Base-by-base conservation (phyloP, 2,888 invertebrate genomes). In the Apeira syringaria region DNA sequence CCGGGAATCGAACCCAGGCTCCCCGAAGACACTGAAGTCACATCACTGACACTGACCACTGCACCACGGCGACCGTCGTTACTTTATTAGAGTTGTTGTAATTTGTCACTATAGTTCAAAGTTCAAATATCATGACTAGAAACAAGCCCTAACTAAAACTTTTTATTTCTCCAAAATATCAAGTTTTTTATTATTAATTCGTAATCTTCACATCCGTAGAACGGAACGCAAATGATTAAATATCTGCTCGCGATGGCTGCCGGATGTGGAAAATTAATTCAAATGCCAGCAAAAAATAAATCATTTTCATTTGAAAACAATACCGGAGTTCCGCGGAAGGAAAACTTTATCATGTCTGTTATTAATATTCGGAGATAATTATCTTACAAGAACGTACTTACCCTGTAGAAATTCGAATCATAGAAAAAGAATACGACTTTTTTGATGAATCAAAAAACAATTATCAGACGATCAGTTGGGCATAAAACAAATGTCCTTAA, bases 221-320 rank as follows among this genome's bases (percentile, higher is more conserved):
- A 35, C 35, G 35, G 35, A 40, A 46, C 40, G 57, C 53, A 57
- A 65, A 71, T 71, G 74, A 79, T 75, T 76, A 71, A 66, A 75
- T 72, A 69, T 77, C 82, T 84, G 86, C 70, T 67, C 67, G 62
- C 74, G 85, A 86, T 80, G 70, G 76, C 33, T 45, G 35, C 74
- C 64, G 66, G 64, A 71, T 62, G 55, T 61, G 61, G 59, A 61
- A 68, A 74, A 75, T 74, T 75, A 80, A 83, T 86, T 85, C 80
- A 80, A 77, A 80, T 77, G 73, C 68, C 59, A 59, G 64, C 74
- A 62, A 77, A 74, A 74, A 74, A 80, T 79, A 80, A 83, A 83
- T 41, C 46, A 39, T 44, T 39, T 68, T 58, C 56, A 55, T 58
- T 62, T 68, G 72, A 76, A 78, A 80, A 78, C 76, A 73, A 73